A percentile compares a stretch with the other conserved stretches of the same genome.
Evolutionary conservation across 1,140 invertebrate genomes (phyloP).

Genomic region (Neotoxoptera formosana): DNA sequence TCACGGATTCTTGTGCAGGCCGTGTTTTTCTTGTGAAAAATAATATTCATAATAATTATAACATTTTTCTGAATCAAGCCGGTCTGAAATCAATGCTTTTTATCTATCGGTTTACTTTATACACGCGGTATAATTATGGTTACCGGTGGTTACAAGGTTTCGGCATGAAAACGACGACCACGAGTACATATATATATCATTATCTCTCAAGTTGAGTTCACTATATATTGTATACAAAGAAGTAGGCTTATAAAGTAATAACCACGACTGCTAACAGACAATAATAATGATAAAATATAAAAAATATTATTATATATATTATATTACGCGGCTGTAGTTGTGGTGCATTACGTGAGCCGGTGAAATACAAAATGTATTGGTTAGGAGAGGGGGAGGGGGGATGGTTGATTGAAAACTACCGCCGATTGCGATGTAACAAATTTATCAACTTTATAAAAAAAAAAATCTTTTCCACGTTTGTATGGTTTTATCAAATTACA

Average conservation of each 20-base stretch:
- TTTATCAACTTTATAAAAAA: too few relatives aligned
- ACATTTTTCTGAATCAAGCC: background rate
- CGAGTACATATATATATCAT: background rate
- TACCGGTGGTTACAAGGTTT: background rate
- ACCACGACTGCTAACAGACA: background rate
- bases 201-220: background rate
- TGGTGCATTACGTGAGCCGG: background rate
- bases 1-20: background rate
- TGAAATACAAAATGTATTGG: background rate
- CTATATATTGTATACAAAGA: background rate
- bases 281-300: too few relatives aligned
- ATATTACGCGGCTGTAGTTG: background rate
- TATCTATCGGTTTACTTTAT: background rate
- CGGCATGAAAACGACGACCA: background rate
- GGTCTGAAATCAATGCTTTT: background rate
- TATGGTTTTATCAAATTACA: background rate
- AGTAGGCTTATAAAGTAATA: background rate
- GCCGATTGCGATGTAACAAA: too few relatives aligned
- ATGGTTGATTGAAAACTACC: background rate
- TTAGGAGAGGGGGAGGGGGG: too few relatives aligned
- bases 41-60: background rate
- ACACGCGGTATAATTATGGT: background rate
- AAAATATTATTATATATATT: too few relatives aligned
- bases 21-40: background rate
- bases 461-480: too few relatives aligned